Evolutionary conservation across 2,113 vertebrate species (phyloP).

Genomic region (Pachyramphus minor): DNA sequence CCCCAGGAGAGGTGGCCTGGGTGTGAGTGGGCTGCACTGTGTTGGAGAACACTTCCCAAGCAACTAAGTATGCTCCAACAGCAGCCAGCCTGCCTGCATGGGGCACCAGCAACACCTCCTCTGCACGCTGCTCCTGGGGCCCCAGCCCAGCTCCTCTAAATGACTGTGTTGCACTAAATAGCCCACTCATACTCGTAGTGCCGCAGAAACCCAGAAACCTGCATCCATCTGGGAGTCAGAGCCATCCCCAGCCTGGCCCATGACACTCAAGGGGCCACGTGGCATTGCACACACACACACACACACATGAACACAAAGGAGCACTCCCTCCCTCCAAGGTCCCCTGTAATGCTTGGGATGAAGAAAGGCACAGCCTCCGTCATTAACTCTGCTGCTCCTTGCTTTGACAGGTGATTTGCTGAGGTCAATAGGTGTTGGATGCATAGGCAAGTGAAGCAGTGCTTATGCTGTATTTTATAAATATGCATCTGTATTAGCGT

Average conservation of each 20-base stretch:
- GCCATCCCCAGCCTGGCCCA: not conserved
- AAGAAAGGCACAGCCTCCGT: not conserved
- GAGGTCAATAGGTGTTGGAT: not conserved
- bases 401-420: not conserved
- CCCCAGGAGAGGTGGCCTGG: not conserved
- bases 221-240: not conserved
- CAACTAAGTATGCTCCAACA: not conserved
- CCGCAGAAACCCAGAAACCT: constrained; percentile 17
- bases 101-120: not conserved
- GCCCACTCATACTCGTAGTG: not conserved
- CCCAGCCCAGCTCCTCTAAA: not conserved
- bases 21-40: not conserved
- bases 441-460: not conserved
- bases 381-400: not conserved
- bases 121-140: not conserved
- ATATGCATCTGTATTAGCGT: not conserved
- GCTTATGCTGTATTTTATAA: not conserved
- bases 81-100: not conserved
- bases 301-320: not conserved
- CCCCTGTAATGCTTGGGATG: not conserved
- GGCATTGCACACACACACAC: not conserved
- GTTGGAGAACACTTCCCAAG: not conserved
- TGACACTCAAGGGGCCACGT: not conserved
- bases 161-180: not conserved
- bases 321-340: not conserved